Evolutionary conservation across 2,888 invertebrate genomes (phyloP), one percentile per base, ranked within the genome.

Genomic region (Diarsia brunnea): DNA sequence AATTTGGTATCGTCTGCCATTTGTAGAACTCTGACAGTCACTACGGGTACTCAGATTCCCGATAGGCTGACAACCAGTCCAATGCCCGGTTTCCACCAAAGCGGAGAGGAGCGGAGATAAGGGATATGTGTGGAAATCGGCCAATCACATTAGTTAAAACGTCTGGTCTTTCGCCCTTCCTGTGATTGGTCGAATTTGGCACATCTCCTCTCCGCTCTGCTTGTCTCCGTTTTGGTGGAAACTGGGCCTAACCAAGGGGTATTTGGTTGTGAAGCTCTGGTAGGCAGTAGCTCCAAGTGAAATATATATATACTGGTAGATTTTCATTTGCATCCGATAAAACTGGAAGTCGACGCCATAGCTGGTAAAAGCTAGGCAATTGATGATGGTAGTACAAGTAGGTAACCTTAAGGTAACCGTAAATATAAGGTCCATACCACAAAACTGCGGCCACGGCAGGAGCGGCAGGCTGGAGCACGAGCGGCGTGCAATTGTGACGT

Each of bases 361-460:
- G 24, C 24, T 55, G 55, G 24, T 14, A 55, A 7, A 3, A 31
- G 7, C 7, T 14, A n/a, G 31, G 2, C 21, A 61, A 14, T 21
- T 16, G 55, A 7, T 24, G 14, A 55, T 55, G 24, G 24, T 14
- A 14, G 24, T 14, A 55, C 2, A 7, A 0, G 14, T 55, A 14
- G 14, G 55, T 24, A 24, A 24, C 14, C 14, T 24, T 24, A 7
- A 55, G 55, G 5, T 14, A 24, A 24, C 5, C 8, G 27, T 27
- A n/a, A 4, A 1, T 55, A 53, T 8, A 5, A 11, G 27, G 10
- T 14, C 69, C 75, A n/a, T 75, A 93, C 93, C 92, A 64, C 93
- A 93, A 14, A 89, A 12, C 49, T 53, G 73, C n/a, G 90, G 90
- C 93, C 92, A 93, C 19, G 90, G 85, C 77, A 92, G 80, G 75